Base-by-base conservation (phyloP, 2,797 vertebrate genomes). In the Linurgus olivaceus region DNA sequence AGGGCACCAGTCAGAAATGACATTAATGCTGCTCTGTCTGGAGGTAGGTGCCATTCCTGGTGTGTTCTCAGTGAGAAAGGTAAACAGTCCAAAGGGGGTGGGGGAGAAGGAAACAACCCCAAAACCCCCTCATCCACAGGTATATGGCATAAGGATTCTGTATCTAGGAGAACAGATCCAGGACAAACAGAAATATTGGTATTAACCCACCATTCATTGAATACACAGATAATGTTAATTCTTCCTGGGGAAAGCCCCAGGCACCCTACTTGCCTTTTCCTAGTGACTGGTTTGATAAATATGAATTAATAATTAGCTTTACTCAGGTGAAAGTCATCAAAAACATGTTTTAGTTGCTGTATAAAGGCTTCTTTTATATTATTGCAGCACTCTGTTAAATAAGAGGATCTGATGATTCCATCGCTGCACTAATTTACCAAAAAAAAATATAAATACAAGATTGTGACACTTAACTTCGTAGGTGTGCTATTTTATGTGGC, bases 81-180 rank as follows among this genome's bases (percentile, higher is more conserved):
- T 26, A 35, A 78, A 80, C 52, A 91, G 17, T 38, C 47, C 26
- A 66, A 82, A 85, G 55, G 31, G 31, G 13, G 13, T 3, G 2
- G 1, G 7, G 11, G 3, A 42, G 2, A 24, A 4, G 21, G 3
- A 54, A 42, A 35, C 4, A n/a, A 7, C 15, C 44, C 11, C 19
- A 4, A 24, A 57, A 50, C 5, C 6, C 4, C 13, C 38, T 65
- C 40, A 35, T 23, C 33, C 25, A 21, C 2, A 0, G 25, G 44
- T 66, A 28, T 13, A 42, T 63, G 45, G 68, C 0, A 0, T 77
- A 4, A 4, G 19, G 77, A 26, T 86, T 90, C 48, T 77, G 23
- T 63, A 13, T 58, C 61, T 35, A 71, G 44, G 82, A 77, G 45
- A 78, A 75, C 51, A 92, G 45, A 38, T 11, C 58, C 23, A 74